Base-by-base conservation (phyloP, 2,888 invertebrate species). In the Himalopsyche kuldschensis region DNA sequence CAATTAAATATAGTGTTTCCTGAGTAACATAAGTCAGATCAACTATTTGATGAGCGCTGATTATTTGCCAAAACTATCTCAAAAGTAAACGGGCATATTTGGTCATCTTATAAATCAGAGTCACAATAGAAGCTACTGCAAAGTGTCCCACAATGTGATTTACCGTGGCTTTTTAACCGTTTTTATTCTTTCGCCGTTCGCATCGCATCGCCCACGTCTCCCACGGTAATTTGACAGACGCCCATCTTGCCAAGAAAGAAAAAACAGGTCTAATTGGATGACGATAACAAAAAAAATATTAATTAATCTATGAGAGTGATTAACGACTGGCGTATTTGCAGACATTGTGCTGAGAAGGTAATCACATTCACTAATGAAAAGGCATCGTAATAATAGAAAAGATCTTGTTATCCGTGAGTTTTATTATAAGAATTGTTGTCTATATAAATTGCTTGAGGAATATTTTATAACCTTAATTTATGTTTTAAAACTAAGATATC, bases 111-210 rank as follows among this genome's bases (percentile, higher is more conserved):
- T 84, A 84, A 84, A 84, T 84, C 84, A 84, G 76, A 80, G 48
- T 48, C 81, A 82, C 80, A 82, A 84, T 80, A 63, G 78, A 35
- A 69, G 75, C 82, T 46, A 69, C 80, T 55, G 31, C 31, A 48
- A 55, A 55, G 78, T 69, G 69, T 82, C 55, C 69, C 75, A 46
- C 75, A 47, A 82, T 79, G 82, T 84, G 84, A 84, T 84, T 84
- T 84, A 84, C 79, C 75, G 46, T 32, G n/a, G 79, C 77, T 84
- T 82, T 84, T 84, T 84, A 84, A 80, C 80, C 80, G 80, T 80
- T 79, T 69, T 82, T 69, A n/a, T 76, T n/a, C 41, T 76, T 76
- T 41, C 30, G 11, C 27, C 69, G 24, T 69, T 24, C 24, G 30
- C 69, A 76, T 35, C 76, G 32, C 41, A 76, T 35, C 76, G 32